A percentile compares a stretch with the other conserved stretches of the same genome.
phyloP scores from a whole-genome alignment of 2,113 vertebrate species.

The Lichenostomus cassidix region DNA sequence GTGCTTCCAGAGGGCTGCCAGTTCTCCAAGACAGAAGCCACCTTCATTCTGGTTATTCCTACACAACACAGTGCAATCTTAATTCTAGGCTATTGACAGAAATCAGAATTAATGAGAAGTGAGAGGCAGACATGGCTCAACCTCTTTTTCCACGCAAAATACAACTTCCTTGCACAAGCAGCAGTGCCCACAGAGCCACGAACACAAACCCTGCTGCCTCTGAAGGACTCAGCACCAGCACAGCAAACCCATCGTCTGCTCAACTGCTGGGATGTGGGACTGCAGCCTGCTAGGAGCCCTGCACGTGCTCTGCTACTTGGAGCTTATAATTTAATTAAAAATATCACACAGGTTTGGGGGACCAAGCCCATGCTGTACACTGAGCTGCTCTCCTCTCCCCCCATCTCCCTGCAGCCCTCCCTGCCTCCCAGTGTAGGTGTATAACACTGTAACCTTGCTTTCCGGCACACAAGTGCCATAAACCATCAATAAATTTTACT shows the following conservation, averaged over 20 bases:
- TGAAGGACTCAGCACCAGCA: background rate
- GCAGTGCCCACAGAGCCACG: background rate
- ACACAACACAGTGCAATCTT: background rate
- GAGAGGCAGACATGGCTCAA: background rate
- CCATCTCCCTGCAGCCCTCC: background rate
- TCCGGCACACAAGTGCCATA: slow-evolving; percentile 5
- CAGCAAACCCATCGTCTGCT: background rate
- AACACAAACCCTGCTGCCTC: background rate
- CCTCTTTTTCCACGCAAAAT: background rate
- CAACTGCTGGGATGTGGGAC: background rate
- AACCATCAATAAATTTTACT: slow-evolving; percentile 68
- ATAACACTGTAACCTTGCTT: slow-evolving; percentile 10
- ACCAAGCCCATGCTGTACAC: background rate
- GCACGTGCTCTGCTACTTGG: background rate
- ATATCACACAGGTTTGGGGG: background rate
- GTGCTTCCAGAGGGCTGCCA: background rate
- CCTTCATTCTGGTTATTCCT: background rate
- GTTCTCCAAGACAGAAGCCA: background rate
- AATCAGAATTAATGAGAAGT: background rate
- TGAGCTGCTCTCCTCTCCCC: background rate
- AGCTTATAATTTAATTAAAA: slow-evolving; percentile 54
- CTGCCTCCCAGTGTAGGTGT: background rate
- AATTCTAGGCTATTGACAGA: background rate
- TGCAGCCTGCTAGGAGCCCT: background rate
- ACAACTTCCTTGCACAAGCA: background rate